phyloP scores from a whole-genome alignment of 2,797 vertebrate genomes.

The Fistularia commersonii region DNA sequence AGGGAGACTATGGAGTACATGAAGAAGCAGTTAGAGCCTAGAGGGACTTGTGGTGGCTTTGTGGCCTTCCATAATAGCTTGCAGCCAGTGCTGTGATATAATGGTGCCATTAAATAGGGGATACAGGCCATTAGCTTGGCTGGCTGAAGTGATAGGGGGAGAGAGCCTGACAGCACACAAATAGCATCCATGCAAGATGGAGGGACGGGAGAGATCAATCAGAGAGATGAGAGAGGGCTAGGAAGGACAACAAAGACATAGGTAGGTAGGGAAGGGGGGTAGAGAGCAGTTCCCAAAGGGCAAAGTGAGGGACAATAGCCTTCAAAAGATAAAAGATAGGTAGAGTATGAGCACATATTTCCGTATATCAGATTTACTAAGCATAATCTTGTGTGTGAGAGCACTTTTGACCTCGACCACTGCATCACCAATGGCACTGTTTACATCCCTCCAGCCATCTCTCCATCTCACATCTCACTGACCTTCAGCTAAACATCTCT shows the following conservation, averaged over 20 bases:
- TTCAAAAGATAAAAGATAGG: slow-evolving; percentile 20
- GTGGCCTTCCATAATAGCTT: slow-evolving; percentile 53
- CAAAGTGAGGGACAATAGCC: slow-evolving; percentile 21
- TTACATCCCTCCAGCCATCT: slow-evolving; percentile 23
- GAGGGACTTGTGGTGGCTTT: slow-evolving; percentile 40
- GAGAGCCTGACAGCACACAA: slow-evolving; percentile 60
- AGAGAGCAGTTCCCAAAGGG: slow-evolving; percentile 27
- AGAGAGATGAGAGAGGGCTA: slow-evolving; percentile 40
- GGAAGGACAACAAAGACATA: slow-evolving; percentile 34
- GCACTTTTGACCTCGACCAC: slow-evolving; percentile 37
- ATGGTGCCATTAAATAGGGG: slow-evolving; percentile 67
- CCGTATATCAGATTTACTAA: slow-evolving; percentile 6
- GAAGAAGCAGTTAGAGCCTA: slow-evolving; percentile 42
- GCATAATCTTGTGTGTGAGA: slow-evolving; percentile 27
- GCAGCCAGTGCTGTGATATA: slow-evolving; percentile 59
- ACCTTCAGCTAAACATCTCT: slow-evolving; percentile 43
- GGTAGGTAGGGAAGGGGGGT: neutral
- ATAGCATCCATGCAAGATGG: slow-evolving; percentile 56
- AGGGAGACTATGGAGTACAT: slow-evolving; percentile 24
- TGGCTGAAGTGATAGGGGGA: slow-evolving; percentile 46
- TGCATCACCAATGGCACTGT: slow-evolving; percentile 13
- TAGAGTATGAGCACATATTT: slow-evolving; percentile 6
- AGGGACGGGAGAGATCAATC: slow-evolving; percentile 56
- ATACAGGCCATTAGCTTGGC: slow-evolving; percentile 70
- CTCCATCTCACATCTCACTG: slow-evolving; percentile 8